Evolutionary conservation across 2,113 vertebrate genomes (phyloP).

Genomic region (Indri indri): DNA sequence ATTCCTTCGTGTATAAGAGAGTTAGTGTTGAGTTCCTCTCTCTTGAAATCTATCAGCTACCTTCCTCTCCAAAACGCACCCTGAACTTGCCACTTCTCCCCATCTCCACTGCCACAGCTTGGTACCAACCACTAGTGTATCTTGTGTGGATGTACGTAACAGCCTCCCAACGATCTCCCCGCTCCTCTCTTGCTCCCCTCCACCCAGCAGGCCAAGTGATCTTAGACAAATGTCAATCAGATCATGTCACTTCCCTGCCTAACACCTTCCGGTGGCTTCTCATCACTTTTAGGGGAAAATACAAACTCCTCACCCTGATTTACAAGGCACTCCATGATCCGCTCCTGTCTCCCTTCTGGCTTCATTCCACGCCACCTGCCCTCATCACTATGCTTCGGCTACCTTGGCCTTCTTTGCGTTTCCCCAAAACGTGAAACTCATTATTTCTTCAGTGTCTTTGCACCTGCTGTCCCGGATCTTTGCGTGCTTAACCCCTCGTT

Average conservation of each 20-base stretch:
- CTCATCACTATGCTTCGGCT: background rate
- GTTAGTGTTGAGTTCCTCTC: background rate
- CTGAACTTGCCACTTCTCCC: background rate
- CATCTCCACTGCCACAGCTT: background rate
- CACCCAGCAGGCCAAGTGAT: background rate
- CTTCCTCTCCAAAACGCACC: background rate
- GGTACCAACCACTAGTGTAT: background rate
- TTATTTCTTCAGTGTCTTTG: background rate
- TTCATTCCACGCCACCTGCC: background rate
- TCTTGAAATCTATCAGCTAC: background rate
- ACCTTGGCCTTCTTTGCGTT: background rate
- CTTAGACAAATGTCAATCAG: background rate
- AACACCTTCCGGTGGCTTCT: background rate
- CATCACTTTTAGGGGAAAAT: background rate
- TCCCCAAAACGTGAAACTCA: background rate
- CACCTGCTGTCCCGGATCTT: background rate
- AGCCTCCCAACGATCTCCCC: background rate
- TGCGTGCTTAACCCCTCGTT: background rate
- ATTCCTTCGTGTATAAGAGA: background rate
- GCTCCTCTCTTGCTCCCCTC: background rate
- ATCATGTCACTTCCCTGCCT: background rate
- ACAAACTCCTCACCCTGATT: background rate
- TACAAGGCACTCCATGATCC: background rate
- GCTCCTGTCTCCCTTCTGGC: background rate
- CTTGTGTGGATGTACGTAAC: background rate